These are phyloP conservation scores for Eremobia ochroleuca DNA, from an alignment of 2,888 invertebrate species.

Conservation along the genomic window DNA sequence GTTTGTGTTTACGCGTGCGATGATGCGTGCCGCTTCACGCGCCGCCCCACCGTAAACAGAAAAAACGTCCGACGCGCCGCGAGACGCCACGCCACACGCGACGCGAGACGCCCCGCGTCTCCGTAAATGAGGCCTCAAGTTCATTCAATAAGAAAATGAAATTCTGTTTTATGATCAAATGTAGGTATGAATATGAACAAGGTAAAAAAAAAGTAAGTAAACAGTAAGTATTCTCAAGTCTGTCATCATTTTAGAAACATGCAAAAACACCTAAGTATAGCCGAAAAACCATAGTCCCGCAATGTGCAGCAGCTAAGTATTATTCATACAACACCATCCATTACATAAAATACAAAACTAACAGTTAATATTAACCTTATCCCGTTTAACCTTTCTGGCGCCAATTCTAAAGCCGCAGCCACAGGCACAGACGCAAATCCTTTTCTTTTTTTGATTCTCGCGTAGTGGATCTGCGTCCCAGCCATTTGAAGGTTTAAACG, in stretches of 20 bases:
- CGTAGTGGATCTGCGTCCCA: slow-evolving; percentile 40
- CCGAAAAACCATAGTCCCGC: slow-evolving; percentile 3
- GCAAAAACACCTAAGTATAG: slow-evolving; percentile 9
- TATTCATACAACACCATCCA: slow-evolving; percentile 22
- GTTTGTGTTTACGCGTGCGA: too few relatives aligned
- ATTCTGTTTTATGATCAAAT: neutral
- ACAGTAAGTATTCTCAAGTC: neutral
- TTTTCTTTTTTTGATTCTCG: slow-evolving; percentile 29
- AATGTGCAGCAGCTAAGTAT: slow-evolving; percentile 24
- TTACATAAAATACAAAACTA: slow-evolving; percentile 31
- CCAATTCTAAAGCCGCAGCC: slow-evolving; percentile 42
- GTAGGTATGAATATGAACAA: neutral
- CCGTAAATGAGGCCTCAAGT: too few relatives aligned
- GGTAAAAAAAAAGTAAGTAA: neutral
- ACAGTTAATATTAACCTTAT: slow-evolving; percentile 40
- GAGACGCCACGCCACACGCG: too few relatives aligned
- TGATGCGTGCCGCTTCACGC: too few relatives aligned
- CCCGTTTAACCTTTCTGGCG: slow-evolving; percentile 35
- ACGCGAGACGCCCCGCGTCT: too few relatives aligned
- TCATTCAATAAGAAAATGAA: too few relatives aligned
- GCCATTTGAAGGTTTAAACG: slow-evolving; percentile 29
- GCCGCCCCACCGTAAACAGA: too few relatives aligned
- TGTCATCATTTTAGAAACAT: slow-evolving; percentile 5
- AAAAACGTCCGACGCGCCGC: too few relatives aligned
- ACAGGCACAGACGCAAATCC: slow-evolving; percentile 32